These are phyloP conservation scores for Leiothrix lutea DNA, from an alignment of 2,113 vertebrate genomes.

Conservation along the genomic window DNA sequence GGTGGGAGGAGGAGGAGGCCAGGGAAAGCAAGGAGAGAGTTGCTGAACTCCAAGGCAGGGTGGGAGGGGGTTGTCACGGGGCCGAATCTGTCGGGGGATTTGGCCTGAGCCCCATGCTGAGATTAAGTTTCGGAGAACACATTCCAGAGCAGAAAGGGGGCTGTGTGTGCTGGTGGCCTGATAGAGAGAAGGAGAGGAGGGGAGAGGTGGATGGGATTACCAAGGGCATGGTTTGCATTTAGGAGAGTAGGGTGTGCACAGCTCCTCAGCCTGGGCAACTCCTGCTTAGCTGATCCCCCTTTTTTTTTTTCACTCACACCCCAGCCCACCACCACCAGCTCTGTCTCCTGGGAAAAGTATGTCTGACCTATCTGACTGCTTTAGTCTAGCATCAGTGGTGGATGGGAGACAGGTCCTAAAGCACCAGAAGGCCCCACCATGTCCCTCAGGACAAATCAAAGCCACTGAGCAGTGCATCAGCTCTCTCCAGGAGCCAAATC, in stretches of 20 bases:
- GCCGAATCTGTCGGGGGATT: slow-evolving; percentile 68
- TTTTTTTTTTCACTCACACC: neutral
- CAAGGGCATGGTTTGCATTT: slow-evolving; percentile 57
- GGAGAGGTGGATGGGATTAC: slow-evolving; percentile 65
- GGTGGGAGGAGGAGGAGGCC: slow-evolving; percentile 26
- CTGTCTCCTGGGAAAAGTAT: neutral
- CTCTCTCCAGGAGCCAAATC: neutral
- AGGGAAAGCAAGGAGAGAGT: neutral
- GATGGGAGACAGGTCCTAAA: neutral
- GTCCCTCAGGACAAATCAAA: neutral
- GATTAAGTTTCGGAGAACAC: slow-evolving; percentile 78
- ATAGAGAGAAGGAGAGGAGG: slow-evolving; percentile 33
- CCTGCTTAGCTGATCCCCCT: neutral
- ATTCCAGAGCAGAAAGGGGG: slow-evolving; percentile 80
- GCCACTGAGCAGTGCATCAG: neutral
- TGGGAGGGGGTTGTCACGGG: slow-evolving; percentile 61
- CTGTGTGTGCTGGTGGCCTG: slow-evolving; percentile 76
- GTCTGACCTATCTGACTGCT: neutral
- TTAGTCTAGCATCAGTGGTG: neutral
- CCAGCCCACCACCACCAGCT: neutral
- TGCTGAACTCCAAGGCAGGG: neutral
- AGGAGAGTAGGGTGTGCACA: slow-evolving; percentile 2
- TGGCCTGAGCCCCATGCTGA: slow-evolving; percentile 67
- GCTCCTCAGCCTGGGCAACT: neutral
- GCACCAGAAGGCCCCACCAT: neutral